Evolutionary conservation across 1,140 invertebrate genomes (phyloP), one percentile per base, ranked within the genome.

Genomic region (Hesperophylax magnus): DNA sequence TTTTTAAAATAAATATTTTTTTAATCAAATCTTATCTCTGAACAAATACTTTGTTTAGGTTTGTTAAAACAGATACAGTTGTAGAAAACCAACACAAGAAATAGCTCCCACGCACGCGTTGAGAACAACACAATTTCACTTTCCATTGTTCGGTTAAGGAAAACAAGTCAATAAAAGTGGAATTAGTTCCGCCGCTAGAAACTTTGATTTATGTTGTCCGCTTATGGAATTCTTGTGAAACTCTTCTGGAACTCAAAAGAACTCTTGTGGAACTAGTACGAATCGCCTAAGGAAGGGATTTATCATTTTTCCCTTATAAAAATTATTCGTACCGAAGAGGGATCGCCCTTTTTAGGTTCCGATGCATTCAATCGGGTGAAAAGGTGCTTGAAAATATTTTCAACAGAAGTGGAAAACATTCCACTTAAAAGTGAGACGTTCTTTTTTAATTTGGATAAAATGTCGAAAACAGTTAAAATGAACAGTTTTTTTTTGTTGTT

Each of bases 151-250:
- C 67, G 78, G 56, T 75, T 47, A 67, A 76, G 58, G 60, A 80
- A 80, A 80, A 80, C 72, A 80, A 80, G 79, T 76, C 79, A 76
- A 80, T 79, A 79, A 79, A 75, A 80, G 39, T 65, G 54, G 79
- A 80, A 80, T 80, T 80, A 80, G 79, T 80, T 80, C 79, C 71
- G 58, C 58, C 8, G 56, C 31, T 80, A 22, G 79, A 53, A 65
- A 80, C 58, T 80, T 74, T 79, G 78, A 79, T 79, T 79, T 79
- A 79, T 79, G 54, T 60, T 22, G 27, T 61, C 76, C 22, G 76
- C 34, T 22, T 14, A 24, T 65, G 60, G 75, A 52, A 39, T 6
- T 15, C 47, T 47, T 17, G 75, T 34, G 53, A 31, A 34, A 75
- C 39, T 18, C 53, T 54, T 11, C 20, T 24, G 17, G 5, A 31